Percentiles rank a stretch among this genome's conserved stretches.
Evolutionary conservation across 2,797 vertebrate species (phyloP).

Genomic region (Sebastes miniatus): DNA sequence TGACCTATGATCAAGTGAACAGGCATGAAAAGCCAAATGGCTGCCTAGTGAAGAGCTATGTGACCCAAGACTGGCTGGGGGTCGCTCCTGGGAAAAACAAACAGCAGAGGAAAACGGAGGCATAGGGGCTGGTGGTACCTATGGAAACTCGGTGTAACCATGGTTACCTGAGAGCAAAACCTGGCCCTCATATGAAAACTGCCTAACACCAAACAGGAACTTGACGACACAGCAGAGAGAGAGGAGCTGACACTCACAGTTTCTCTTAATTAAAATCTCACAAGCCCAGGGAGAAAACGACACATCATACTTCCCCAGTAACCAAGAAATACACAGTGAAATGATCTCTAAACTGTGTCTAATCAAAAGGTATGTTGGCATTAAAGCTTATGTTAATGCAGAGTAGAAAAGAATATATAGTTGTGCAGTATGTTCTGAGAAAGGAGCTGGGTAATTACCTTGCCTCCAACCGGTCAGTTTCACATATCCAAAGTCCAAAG

Average conservation of each 20-base stretch:
- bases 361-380: background rate
- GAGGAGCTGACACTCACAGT: conserved; percentile 10
- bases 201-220: conserved; percentile 56
- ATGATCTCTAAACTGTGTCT: background rate
- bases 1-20: conserved; percentile 49
- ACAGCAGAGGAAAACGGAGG: conserved; percentile 48
- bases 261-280: conserved; percentile 26
- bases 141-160: conserved; percentile 62
- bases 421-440: background rate
- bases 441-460: conserved; percentile 50
- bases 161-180: conserved; percentile 65
- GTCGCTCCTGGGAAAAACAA: conserved; percentile 77
- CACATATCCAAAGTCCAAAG: conserved; percentile 68
- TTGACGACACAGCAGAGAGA: conserved; percentile 49
- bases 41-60: conserved; percentile 34
- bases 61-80: conserved; percentile 47
- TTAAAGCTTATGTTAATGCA: background rate
- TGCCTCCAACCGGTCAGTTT: conserved; percentile 22
- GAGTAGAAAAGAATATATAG: background rate
- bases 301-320: background rate
- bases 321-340: background rate
- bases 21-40: conserved; percentile 3
- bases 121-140: conserved; percentile 48
- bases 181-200: conserved; percentile 48
- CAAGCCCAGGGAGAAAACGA: background rate